Evolutionary conservation across 2,113 vertebrate species (phyloP).

Genomic region (Ailuropoda melanoleuca): DNA sequence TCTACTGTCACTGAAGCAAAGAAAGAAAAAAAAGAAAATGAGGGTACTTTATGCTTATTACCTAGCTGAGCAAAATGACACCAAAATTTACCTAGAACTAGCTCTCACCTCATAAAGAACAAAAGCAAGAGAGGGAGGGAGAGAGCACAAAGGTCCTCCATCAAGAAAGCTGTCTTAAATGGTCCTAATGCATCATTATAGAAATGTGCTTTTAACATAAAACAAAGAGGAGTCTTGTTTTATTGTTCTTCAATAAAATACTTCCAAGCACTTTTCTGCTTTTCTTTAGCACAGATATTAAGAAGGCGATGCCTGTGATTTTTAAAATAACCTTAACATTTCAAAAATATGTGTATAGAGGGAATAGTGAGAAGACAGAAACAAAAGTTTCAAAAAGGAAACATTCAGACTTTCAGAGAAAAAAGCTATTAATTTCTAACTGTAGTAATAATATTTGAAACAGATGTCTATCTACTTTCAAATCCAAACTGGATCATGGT

Average conservation of each 20-base stretch:
- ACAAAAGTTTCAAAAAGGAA: slow-evolving; percentile 45
- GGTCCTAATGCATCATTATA: not conserved
- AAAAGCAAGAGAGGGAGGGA: not conserved
- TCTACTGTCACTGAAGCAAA: not conserved
- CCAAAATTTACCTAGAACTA: not conserved
- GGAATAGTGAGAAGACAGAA: slow-evolving; percentile 1
- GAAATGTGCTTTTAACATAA: not conserved
- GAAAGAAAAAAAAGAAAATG: not conserved
- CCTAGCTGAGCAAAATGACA: not conserved
- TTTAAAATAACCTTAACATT: slow-evolving; percentile 44
- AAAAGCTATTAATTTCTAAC: slow-evolving; percentile 53
- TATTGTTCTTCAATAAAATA: not conserved
- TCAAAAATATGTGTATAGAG: slow-evolving; percentile 23
- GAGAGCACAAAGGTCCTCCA: not conserved
- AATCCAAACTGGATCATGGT: slow-evolving; percentile 67
- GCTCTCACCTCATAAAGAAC: not conserved
- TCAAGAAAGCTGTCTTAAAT: not conserved
- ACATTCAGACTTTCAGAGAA: slow-evolving; percentile 33
- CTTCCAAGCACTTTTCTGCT: not conserved
- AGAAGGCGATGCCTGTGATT: not conserved
- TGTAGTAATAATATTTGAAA: slow-evolving; percentile 71
- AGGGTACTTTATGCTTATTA: not conserved
- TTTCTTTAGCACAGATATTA: not conserved
- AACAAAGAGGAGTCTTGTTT: not conserved
- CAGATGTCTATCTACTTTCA: slow-evolving; percentile 68